A percentile compares a stretch with the other conserved stretches of the same genome.
Conservation (phyloP, 2,888 invertebrate species). For the Dryomyza anilis region DNA sequence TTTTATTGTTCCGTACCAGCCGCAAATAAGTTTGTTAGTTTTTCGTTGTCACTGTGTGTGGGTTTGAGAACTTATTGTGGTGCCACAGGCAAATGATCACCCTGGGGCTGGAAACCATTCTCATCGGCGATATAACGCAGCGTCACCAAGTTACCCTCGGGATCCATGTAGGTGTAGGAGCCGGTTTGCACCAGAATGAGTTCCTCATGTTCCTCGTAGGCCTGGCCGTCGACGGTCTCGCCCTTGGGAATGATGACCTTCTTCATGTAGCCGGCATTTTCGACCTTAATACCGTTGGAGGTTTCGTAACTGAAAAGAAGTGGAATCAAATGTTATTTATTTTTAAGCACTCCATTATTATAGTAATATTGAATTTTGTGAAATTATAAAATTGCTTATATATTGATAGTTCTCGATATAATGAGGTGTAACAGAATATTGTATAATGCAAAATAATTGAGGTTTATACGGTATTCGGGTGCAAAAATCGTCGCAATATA, state of each 20-base stretch:
- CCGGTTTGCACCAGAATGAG: slow-evolving; percentile 69
- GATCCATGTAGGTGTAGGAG: slow-evolving; percentile 73
- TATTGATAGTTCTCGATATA: no score
- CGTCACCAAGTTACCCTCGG: slow-evolving; percentile 71
- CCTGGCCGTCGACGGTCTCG: slow-evolving; percentile 60
- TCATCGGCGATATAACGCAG: slow-evolving; percentile 74
- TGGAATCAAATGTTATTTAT: no score
- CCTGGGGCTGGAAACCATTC: slow-evolving; percentile 73
- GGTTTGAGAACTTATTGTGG: slow-evolving; percentile 47
- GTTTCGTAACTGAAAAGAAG: slow-evolving; percentile 82
- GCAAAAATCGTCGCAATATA: no score
- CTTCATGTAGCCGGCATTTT: slow-evolving; percentile 75
- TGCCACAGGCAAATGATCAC: slow-evolving; percentile 68
- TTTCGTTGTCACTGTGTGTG: background rate
- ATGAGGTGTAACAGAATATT: no score
- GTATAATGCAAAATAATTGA: no score
- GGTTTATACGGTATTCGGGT: no score
- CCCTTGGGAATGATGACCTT: slow-evolving; percentile 62
- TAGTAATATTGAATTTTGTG: no score
- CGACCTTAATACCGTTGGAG: slow-evolving; percentile 77
- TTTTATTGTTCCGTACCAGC: slow-evolving; percentile 4
- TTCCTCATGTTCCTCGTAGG: slow-evolving; percentile 65
- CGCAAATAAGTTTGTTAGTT: background rate
- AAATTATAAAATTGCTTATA: no score
- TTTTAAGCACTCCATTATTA: no score